Evolutionary conservation across 2,888 invertebrate genomes (phyloP), one percentile per base, ranked within the genome.

Genomic region (Euphydryas editha): DNA sequence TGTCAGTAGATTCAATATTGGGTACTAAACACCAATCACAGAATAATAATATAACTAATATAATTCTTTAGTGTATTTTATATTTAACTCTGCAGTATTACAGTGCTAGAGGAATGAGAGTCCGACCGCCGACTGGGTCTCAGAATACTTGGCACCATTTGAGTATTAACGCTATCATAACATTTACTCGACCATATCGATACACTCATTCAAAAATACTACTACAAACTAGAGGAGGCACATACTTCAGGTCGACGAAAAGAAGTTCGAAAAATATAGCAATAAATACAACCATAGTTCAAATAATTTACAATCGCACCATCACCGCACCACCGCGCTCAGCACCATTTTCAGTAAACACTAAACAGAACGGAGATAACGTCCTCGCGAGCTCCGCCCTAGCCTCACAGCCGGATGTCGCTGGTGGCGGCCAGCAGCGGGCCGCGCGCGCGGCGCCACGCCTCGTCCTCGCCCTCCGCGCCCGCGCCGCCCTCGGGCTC

Each of bases 61-160:
- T 67, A 65, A 71, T 68, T 71, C 59, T 71, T 75, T 73, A 77
- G 68, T 73, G 76, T 70, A 82, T 82, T 59, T 61, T 57, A 67
- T 59, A 65, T 82, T 81, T 80, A 81, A 75, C 81, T 83, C 78
- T 78, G 80, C 81, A 82, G 81, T 80, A 83, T 84, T 83, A 85
- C 80, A 81, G 87, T 81, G 85, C 85, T 86, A 86, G 81, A 87
- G 90, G 90, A 91, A 90, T 89, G 90, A 89, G 84, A 85, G 81
- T 78, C 79, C 82, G 76, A 67, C 76, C 77, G 78, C 80, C 68
- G 74, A 76, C 75, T 72, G 75, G 78, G 75, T 78, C 82, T 81
- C 82, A 82, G 83, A 78, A 80, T 76, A 76, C 81, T 84, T 83
- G 84, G 83, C 87, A 88, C 88, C 87, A 84, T 86, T 82, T 90